These are phyloP conservation scores for Naso thynnoides DNA, from an alignment of 2,797 vertebrate species.

Conservation along the genomic window DNA sequence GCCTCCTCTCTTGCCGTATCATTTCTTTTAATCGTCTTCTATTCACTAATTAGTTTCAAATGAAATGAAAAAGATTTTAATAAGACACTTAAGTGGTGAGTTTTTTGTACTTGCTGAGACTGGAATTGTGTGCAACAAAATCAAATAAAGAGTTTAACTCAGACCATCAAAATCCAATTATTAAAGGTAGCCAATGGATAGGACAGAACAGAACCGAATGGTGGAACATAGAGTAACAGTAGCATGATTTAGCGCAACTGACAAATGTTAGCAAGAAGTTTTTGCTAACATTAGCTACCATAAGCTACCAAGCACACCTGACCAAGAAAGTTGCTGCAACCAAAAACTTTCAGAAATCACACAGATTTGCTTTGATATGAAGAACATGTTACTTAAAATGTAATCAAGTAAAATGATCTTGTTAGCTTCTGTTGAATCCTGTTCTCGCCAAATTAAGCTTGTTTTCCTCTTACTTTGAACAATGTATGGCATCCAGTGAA, in stretches of 20 bases:
- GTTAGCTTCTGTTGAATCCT: not conserved
- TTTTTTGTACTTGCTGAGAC: conserved; percentile 1
- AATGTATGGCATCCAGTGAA: not conserved
- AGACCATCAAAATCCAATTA: not conserved
- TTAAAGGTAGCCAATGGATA: not conserved
- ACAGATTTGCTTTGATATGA: not conserved
- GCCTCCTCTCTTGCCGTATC: not conserved
- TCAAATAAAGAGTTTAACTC: not conserved
- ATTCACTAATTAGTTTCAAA: not conserved
- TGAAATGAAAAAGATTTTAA: not conserved
- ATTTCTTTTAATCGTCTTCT: not conserved
- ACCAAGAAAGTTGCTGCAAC: not conserved
- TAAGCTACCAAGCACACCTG: not conserved
- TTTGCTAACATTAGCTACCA: not conserved
- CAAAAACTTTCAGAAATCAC: conserved; percentile 1
- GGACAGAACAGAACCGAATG: not conserved
- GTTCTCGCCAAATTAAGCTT: not conserved
- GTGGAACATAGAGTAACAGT: not conserved
- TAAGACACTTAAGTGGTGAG: not conserved
- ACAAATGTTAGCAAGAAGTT: not conserved
- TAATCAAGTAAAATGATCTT: not conserved
- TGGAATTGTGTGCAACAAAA: not conserved
- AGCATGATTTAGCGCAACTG: not conserved
- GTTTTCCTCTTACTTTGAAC: not conserved
- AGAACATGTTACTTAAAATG: not conserved